Evolutionary conservation across 2,888 invertebrate genomes (phyloP).

Genomic region (Lepidonotus clava): DNA sequence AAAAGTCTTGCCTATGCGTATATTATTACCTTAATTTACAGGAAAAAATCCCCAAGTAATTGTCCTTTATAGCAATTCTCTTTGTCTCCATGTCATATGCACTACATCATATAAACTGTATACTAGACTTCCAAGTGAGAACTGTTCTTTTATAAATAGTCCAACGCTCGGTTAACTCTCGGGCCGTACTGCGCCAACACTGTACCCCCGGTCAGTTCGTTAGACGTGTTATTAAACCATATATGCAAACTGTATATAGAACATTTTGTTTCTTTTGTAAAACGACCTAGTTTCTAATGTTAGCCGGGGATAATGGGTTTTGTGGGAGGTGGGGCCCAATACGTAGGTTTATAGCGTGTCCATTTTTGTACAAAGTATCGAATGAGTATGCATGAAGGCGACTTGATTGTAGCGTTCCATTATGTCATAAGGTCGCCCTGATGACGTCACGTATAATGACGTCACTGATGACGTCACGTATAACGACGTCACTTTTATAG

Average conservation of each 20-base stretch:
- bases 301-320: not conserved
- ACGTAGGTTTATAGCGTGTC: constrained; percentile 18
- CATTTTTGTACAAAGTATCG: constrained; percentile 34
- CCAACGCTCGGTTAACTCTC: not conserved
- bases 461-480: not conserved
- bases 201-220: not conserved
- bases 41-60: too few species aligned
- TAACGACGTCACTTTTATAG: not conserved
- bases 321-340: not conserved
- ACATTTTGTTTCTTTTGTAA: constrained; percentile 21
- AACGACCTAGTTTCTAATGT: constrained; percentile 33
- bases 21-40: not conserved
- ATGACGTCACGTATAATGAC: not conserved
- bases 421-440: not conserved
- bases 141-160: not conserved
- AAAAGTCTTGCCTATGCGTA: not conserved
- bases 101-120: not conserved
- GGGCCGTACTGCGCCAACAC: not conserved
- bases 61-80: too few species aligned
- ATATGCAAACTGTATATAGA: constrained; percentile 45
- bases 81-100: too few species aligned
- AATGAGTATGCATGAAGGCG: not conserved
- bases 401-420: constrained; percentile 30
- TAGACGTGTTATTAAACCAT: constrained; percentile 36
- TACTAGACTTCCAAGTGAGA: not conserved